Base-by-base conservation (phyloP, 2,113 vertebrate genomes). In the Rhegmatorhina hoffmannsi region DNA sequence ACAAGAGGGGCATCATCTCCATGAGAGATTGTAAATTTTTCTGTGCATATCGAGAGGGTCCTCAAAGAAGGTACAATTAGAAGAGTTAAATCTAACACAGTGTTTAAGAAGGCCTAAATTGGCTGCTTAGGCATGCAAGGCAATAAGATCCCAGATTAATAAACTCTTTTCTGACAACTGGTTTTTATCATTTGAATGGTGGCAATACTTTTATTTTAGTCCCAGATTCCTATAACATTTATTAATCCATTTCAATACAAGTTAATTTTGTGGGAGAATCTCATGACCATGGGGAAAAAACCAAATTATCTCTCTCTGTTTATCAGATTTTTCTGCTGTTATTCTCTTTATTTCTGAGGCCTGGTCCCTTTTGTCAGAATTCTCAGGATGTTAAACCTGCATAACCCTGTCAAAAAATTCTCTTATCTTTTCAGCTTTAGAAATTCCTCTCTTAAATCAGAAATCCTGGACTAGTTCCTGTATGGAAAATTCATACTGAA, bases 11-110 rank as follows among this genome's bases (percentile, higher is more conserved):
- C 46, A 7, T 17, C 12, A 47, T 43, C 28, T 40, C 7, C 9
- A 4, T 11, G 4, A 47, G 3, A 53, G 9, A 13, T 4, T 31
- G 2, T 56, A 0, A 4, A 17, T 10, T 28, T 44, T 20, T 6
- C 6, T 21, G 2, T 6, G 2, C 10, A 3, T 40, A 2, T 46
- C 63, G 49, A 60, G 34, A 2, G 10, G 33, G 46, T 69, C 9
- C 52, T 69, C 20, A 25, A 50, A 62, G 73, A 25, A 28, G 29
- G 9, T 6, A 38, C 49, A 33, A 9, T 38, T 81, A 52, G 56
- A 59, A 12, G 6, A 38, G 34, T 34, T 72, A 66, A 60, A 29
- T 15, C 11, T 46, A 55, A 13, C 16, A 19, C 4, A 15, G 1
- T 20, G 8, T 7, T 29, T 7, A 50, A 46, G 13, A 68, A 68